A percentile compares a stretch with the other conserved stretches of the same genome.
These are phyloP conservation scores for Rhabdornis inornatus DNA, from an alignment of 2,113 vertebrate species.

Conservation along the genomic window DNA sequence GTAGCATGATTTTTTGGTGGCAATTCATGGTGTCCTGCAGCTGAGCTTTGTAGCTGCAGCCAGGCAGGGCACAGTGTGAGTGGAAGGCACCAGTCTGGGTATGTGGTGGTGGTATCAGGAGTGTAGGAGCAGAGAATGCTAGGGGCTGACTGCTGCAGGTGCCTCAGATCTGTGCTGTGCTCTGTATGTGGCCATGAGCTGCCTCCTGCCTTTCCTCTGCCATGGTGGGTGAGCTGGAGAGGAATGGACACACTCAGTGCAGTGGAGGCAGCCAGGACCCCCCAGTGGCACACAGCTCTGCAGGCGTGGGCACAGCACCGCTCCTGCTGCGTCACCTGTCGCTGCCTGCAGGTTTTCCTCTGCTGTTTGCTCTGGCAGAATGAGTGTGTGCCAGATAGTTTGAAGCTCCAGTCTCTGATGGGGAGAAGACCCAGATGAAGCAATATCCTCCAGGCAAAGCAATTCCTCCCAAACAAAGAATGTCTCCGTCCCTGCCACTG, in stretches of 20 bases:
- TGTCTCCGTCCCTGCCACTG: neutral
- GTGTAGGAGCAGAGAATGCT: neutral
- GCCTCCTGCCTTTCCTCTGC: neutral
- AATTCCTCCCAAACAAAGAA: neutral
- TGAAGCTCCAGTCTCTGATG: neutral
- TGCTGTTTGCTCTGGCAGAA: neutral
- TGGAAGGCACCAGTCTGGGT: accelerated
- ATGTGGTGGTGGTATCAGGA: accelerated
- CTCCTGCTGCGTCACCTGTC: neutral
- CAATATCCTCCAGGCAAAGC: neutral
- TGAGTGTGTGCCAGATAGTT: neutral
- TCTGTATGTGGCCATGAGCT: neutral
- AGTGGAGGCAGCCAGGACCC: neutral
- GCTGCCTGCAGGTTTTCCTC: neutral
- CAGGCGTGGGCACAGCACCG: neutral
- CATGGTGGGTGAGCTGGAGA: accelerated
- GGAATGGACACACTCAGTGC: neutral
- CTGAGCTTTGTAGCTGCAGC: accelerated
- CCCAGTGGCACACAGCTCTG: neutral
- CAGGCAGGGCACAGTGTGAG: accelerated
- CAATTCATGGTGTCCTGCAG: accelerated
- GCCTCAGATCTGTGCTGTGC: neutral
- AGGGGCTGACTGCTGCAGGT: neutral
- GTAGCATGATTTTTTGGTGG: accelerated
- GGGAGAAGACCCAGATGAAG: neutral